Percentiles rank a stretch among this genome's conserved stretches.
Conservation (phyloP, 2,888 invertebrate species). For the Heterodera filipjevi region DNA sequence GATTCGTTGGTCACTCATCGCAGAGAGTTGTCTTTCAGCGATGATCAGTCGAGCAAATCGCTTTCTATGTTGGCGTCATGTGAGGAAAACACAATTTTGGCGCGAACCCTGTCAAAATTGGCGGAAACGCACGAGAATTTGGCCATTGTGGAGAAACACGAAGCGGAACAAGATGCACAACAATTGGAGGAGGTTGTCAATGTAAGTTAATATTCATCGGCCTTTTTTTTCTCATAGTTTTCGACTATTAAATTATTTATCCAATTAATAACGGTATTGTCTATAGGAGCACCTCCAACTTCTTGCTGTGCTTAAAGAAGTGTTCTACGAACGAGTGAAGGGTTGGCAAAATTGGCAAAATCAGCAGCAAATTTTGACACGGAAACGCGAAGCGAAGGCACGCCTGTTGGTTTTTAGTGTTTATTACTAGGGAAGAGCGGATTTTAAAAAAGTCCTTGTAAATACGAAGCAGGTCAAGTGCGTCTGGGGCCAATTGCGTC, state of each 20-base stretch:
- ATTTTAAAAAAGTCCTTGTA: too few species aligned
- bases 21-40: slow-evolving; percentile 42
- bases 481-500: too few species aligned
- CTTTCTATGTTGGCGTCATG: slow-evolving; percentile 86
- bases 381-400: slow-evolving; percentile 89
- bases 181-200: slow-evolving; percentile 83
- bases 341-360: slow-evolving; percentile 97
- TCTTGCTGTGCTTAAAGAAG: slow-evolving; percentile 70
- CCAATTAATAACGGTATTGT: not conserved
- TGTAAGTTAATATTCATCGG: not conserved
- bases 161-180: slow-evolving; percentile 91
- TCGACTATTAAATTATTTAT: not conserved
- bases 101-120: slow-evolving; percentile 84
- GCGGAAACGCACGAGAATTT: slow-evolving; percentile 75
- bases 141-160: slow-evolving; percentile 84
- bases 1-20: slow-evolving; percentile 77
- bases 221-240: not conserved
- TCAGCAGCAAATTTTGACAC: slow-evolving; percentile 88
- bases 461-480: too few species aligned
- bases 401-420: slow-evolving; percentile 68
- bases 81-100: slow-evolving; percentile 88
- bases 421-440: too few species aligned
- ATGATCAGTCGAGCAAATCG: slow-evolving; percentile 69
- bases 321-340: slow-evolving; percentile 77
- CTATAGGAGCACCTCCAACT: slow-evolving; percentile 47